These are phyloP conservation scores for Cheiracanthium punctorium DNA, from an alignment of 2,888 invertebrate species.

Conservation along the genomic window DNA sequence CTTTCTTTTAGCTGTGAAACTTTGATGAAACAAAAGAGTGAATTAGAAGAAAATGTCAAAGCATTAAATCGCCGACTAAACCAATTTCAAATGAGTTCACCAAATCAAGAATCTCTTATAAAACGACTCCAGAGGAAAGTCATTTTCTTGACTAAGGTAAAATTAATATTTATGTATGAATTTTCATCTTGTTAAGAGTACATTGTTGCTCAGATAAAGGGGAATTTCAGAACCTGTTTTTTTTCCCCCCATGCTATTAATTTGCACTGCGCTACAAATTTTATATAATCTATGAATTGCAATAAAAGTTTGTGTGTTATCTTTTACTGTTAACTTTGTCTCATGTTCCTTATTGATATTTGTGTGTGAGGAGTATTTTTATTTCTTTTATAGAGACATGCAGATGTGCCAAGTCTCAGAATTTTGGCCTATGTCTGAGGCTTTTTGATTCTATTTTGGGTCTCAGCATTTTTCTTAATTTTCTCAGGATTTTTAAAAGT, in stretches of 20 bases:
- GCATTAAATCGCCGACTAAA: conserved; percentile 29
- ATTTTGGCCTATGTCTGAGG: too few relatives aligned
- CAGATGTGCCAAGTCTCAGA: too few relatives aligned
- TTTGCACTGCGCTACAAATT: neutral
- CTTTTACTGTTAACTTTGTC: too few relatives aligned
- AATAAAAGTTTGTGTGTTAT: too few relatives aligned
- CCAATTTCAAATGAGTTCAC: conserved; percentile 34
- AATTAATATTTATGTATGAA: too few relatives aligned
- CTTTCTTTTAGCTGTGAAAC: conserved; percentile 42
- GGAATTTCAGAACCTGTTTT: neutral
- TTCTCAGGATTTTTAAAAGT: too few relatives aligned
- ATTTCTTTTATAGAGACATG: too few relatives aligned
- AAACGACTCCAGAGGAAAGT: conserved; percentile 58
- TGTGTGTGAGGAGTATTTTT: too few relatives aligned
- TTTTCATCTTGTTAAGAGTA: neutral
- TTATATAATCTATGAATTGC: neutral
- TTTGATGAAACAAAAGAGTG: conserved; percentile 38
- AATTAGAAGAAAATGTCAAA: conserved; percentile 43
- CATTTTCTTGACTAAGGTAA: conserved; percentile 52
- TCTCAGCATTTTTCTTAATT: too few relatives aligned
- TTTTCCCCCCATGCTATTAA: neutral
- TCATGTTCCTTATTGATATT: too few relatives aligned
- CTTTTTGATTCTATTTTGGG: too few relatives aligned
- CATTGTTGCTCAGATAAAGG: neutral
- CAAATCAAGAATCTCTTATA: conserved; percentile 43